A percentile compares a stretch with the other conserved stretches of the same genome.
Conservation (phyloP, 2,113 vertebrate genomes). For the Diphyllodes magnificus region DNA sequence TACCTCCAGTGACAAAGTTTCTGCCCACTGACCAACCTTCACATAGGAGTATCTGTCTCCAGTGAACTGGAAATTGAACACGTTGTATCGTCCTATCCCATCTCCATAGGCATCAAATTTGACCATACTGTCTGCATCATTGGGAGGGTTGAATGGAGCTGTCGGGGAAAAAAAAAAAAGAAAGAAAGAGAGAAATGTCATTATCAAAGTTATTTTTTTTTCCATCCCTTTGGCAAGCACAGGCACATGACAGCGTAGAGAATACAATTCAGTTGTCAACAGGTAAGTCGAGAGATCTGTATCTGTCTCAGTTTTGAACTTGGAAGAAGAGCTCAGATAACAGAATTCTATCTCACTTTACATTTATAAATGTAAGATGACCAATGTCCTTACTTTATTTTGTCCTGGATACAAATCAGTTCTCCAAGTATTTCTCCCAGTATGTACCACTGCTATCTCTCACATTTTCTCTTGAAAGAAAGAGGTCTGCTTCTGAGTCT, state of each 20-base stretch:
- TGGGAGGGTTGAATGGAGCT: constrained; percentile 89
- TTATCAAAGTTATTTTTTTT: background rate
- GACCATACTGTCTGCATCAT: constrained; percentile 83
- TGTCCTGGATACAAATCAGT: background rate
- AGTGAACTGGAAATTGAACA: constrained; percentile 91
- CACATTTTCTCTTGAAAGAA: background rate
- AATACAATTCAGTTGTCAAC: background rate
- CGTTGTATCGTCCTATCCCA: constrained; percentile 92
- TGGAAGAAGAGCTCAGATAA: background rate
- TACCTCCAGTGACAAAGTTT: constrained; percentile 83
- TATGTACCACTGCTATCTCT: background rate
- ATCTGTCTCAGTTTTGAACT: background rate
- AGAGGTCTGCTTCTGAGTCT: background rate
- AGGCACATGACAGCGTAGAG: background rate
- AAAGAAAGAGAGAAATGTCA: background rate
- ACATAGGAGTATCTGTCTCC: constrained; percentile 85
- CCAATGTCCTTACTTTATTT: background rate
- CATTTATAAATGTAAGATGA: background rate
- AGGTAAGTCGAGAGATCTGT: background rate
- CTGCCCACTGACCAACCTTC: constrained; percentile 94
- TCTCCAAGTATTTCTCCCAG: background rate
- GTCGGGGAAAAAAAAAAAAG: background rate
- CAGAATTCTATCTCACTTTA: background rate
- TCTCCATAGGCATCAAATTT: constrained; percentile 96
- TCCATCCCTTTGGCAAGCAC: background rate